Conservation (phyloP, 2,888 invertebrate genomes). For the Epirrita christyi region DNA sequence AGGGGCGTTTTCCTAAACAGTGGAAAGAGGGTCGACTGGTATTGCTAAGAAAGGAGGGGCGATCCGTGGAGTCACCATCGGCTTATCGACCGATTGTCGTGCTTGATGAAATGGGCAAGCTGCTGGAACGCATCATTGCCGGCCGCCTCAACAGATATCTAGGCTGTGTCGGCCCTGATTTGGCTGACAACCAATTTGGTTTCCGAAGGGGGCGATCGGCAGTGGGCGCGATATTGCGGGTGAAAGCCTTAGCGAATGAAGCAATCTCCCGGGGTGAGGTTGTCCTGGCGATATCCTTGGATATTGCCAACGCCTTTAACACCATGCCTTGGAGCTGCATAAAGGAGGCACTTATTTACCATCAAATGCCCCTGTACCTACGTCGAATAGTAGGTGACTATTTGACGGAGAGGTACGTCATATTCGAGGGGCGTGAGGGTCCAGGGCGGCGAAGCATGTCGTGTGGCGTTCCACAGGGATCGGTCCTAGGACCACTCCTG, state of each 20-base stretch:
- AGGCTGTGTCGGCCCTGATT: background rate
- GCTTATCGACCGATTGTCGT: too few species aligned
- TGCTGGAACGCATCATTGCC: background rate
- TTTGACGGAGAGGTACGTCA: background rate
- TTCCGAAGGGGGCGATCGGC: background rate
- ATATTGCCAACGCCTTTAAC: background rate
- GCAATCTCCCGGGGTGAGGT: background rate
- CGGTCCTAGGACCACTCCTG: too few species aligned
- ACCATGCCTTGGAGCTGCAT: background rate
- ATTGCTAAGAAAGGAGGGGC: too few species aligned
- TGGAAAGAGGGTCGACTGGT: too few species aligned
- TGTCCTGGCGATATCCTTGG: background rate
- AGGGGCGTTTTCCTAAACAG: too few species aligned
- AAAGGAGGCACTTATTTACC: background rate
- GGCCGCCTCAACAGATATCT: too few species aligned
- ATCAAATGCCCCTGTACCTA: background rate
- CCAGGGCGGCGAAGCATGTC: background rate
- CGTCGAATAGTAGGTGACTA: background rate
- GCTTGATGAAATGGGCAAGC: background rate
- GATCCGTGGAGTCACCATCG: too few species aligned
- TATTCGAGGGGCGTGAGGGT: background rate
- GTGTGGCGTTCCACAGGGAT: too few species aligned
- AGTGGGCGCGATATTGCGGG: background rate
- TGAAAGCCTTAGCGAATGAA: background rate
- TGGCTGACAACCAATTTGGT: background rate